Conservation (phyloP, 2,888 invertebrate genomes). For the Campaea margaritaria region DNA sequence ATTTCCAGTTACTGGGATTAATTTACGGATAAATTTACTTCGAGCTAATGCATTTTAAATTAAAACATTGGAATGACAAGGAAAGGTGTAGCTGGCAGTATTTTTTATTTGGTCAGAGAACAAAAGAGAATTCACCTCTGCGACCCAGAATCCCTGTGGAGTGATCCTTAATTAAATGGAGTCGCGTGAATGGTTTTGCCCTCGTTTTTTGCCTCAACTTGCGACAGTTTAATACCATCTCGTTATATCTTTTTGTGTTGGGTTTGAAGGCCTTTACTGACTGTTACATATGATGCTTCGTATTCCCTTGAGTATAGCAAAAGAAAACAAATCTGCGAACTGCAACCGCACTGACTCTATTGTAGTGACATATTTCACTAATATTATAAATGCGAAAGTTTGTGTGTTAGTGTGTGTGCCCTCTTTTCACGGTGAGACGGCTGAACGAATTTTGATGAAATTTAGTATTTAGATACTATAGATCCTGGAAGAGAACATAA, state of each 20-base stretch:
- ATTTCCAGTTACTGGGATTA: neutral
- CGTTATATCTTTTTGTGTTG: conserved; percentile 29
- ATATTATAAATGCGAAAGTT: too few species aligned
- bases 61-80: conserved; percentile 22
- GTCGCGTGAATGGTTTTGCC: conserved; percentile 39
- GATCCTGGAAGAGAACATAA: too few species aligned
- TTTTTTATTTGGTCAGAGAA: conserved; percentile 28
- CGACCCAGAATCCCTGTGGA: conserved; percentile 38
- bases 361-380: too few species aligned
- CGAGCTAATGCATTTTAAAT: conserved; percentile 8
- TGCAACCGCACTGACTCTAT: too few species aligned
- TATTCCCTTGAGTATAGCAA: too few species aligned
- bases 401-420: too few species aligned
- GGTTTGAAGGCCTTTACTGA: neutral
- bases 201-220: conserved; percentile 32
- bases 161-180: conserved; percentile 45
- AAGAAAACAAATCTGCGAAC: too few species aligned
- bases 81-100: neutral
- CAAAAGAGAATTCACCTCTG: conserved; percentile 33
- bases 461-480: too few species aligned
- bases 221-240: conserved; percentile 35
- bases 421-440: too few species aligned
- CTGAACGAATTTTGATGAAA: too few species aligned
- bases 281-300: too few species aligned
- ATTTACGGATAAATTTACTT: conserved; percentile 5